These are phyloP conservation scores for Halictus ligatus DNA, from an alignment of 2,888 invertebrate genomes.

Conservation along the genomic window DNA sequence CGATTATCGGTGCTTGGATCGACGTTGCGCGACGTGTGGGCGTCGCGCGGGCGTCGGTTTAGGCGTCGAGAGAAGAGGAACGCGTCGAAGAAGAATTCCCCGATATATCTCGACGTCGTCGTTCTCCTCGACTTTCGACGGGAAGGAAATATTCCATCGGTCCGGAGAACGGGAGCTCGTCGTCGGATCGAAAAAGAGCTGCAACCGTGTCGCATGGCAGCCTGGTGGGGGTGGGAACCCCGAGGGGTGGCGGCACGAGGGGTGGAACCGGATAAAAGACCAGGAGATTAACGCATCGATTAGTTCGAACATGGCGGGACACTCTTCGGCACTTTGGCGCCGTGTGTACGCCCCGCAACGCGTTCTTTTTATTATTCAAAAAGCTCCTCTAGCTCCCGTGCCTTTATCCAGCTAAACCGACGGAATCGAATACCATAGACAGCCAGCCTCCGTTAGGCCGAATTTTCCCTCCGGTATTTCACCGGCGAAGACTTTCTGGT, in stretches of 20 bases:
- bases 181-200: slow-evolving; percentile 52
- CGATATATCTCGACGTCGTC: slow-evolving; percentile 56
- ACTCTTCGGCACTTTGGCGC: slow-evolving; percentile 80
- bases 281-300: slow-evolving; percentile 81
- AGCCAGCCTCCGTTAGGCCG: slow-evolving; percentile 47
- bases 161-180: slow-evolving; percentile 19
- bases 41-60: background rate
- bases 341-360: slow-evolving; percentile 58
- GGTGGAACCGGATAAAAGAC: slow-evolving; percentile 71
- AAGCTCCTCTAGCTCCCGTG: slow-evolving; percentile 47
- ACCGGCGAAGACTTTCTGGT: slow-evolving; percentile 27
- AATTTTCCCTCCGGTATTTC: slow-evolving; percentile 37
- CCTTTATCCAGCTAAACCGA: slow-evolving; percentile 58
- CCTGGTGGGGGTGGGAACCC: background rate
- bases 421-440: slow-evolving; percentile 51
- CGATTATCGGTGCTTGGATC: background rate
- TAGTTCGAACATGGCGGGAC: slow-evolving; percentile 78
- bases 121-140: slow-evolving; percentile 49
- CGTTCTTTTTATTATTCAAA: slow-evolving; percentile 70
- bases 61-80: slow-evolving; percentile 8
- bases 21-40: background rate
- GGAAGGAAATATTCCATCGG: slow-evolving; percentile 66
- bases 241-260: background rate
- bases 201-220: slow-evolving; percentile 34
- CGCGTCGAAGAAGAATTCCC: slow-evolving; percentile 60